Conservation (phyloP, 2,888 invertebrate species). For the Blera fallax region DNA sequence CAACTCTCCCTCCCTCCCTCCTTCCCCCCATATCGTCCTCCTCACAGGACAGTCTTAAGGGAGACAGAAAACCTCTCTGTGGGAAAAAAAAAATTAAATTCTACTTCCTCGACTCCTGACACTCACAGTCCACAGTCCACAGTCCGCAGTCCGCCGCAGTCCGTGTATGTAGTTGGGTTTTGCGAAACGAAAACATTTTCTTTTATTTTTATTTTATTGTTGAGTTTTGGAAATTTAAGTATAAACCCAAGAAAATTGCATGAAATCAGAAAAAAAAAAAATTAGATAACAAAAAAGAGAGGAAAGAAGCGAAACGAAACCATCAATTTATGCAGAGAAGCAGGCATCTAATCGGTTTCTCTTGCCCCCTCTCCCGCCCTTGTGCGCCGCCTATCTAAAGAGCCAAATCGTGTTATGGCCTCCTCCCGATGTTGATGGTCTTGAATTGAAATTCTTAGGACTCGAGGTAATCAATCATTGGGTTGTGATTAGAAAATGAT, state of each 20-base stretch:
- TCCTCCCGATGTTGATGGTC: neutral
- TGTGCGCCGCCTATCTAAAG: conserved; percentile 50
- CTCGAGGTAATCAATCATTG: conserved; percentile 68
- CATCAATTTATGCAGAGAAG: conserved; percentile 26
- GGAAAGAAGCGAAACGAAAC: neutral
- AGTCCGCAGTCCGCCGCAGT: too few relatives aligned
- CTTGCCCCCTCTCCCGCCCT: neutral
- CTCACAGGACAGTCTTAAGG: neutral
- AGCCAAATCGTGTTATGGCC: conserved; percentile 67
- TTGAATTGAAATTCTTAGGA: conserved; percentile 61
- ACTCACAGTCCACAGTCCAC: too few relatives aligned
- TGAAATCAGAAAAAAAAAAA: conserved; percentile 4
- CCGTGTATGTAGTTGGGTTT: neutral
- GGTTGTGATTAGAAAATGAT: conserved; percentile 71
- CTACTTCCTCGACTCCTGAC: conserved; percentile 4
- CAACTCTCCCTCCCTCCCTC: neutral
- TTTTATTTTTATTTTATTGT: conserved; percentile 62
- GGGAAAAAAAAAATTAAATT: conserved; percentile 49
- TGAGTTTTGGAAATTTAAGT: conserved; percentile 39
- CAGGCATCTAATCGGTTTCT: conserved; percentile 28
- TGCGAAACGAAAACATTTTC: conserved; percentile 22
- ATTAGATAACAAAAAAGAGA: conserved; percentile 23
- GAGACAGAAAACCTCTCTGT: neutral
- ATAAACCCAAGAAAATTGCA: conserved; percentile 33
- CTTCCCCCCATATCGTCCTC: too few relatives aligned